Conservation (phyloP, 2,113 vertebrate species). For the Bothrops jararaca region DNA sequence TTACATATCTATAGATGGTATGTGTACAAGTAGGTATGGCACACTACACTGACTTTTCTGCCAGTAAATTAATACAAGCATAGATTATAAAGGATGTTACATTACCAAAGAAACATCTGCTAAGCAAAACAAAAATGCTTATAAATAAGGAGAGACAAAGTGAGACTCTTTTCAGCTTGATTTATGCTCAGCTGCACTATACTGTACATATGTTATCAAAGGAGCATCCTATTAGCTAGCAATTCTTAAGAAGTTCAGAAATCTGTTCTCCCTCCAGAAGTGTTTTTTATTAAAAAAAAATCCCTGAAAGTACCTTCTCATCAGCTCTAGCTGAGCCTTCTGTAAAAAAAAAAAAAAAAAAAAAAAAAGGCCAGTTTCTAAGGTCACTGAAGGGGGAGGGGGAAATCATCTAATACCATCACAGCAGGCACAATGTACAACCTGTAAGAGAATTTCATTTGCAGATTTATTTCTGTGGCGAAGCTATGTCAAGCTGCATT, state of each 20-base stretch:
- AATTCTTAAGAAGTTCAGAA: conserved; percentile 34
- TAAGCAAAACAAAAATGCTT: conserved; percentile 70
- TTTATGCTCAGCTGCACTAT: conserved; percentile 60
- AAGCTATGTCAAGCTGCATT: conserved; percentile 27
- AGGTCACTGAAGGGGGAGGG: conserved; percentile 10
- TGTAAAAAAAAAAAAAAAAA: neutral
- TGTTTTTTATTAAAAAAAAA: neutral
- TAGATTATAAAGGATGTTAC: conserved; percentile 73
- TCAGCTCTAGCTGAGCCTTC: neutral
- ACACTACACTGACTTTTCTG: conserved; percentile 48
- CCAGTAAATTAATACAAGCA: conserved; percentile 71
- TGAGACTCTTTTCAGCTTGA: conserved; percentile 59
- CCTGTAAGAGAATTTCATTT: conserved; percentile 29
- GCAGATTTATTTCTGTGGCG: conserved; percentile 36
- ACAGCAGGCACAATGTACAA: neutral
- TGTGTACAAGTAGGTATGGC: conserved; percentile 46
- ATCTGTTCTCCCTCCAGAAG: conserved; percentile 28
- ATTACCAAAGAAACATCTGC: conserved; percentile 74
- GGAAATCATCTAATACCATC: conserved; percentile 17
- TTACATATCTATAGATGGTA: conserved; percentile 24
- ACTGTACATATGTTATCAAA: conserved; percentile 40
- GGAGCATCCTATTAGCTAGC: conserved; percentile 31
- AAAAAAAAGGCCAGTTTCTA: neutral
- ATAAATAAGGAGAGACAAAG: conserved; percentile 67
- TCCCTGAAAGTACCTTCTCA: conserved; percentile 20